Percentiles rank a stretch among this genome's conserved stretches.
Evolutionary conservation across 1,140 invertebrate genomes (phyloP).

Genomic region (Drosophila pallidifrons): DNA sequence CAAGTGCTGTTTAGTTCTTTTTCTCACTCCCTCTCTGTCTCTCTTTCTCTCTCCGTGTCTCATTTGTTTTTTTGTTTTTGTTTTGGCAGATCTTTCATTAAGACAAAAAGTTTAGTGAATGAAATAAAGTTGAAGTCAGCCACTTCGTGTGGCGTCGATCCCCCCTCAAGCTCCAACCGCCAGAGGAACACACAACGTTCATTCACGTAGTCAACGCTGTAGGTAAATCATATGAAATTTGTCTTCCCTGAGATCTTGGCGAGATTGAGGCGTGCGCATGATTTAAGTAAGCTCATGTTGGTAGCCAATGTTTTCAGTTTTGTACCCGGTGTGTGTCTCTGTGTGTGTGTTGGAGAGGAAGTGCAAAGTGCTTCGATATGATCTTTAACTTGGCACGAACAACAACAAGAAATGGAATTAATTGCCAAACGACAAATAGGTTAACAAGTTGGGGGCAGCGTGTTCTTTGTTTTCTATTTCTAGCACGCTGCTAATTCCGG

Average conservation of each 20-base stretch:
- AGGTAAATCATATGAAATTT: conserved; percentile 60
- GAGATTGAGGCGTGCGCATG: conserved; percentile 54
- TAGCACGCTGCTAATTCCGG: conserved; percentile 5
- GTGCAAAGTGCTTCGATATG: conserved; percentile 55
- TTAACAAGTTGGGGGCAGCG: conserved; percentile 51
- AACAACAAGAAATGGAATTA: conserved; percentile 38
- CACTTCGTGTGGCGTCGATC: neutral
- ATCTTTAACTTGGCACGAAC: conserved; percentile 34
- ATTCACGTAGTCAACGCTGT: conserved; percentile 42
- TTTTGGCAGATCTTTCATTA: conserved; percentile 58
- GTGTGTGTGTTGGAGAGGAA: conserved; percentile 41
- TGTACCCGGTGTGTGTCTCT: conserved; percentile 32
- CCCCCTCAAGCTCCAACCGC: neutral
- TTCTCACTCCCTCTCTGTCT: neutral
- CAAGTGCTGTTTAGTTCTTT: conserved; percentile 40
- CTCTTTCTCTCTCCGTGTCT: conserved; percentile 1
- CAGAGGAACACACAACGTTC: conserved; percentile 7
- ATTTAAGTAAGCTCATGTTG: conserved; percentile 48
- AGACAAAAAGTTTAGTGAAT: conserved; percentile 61
- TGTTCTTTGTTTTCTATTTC: conserved; percentile 15
- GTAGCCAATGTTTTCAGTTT: conserved; percentile 24
- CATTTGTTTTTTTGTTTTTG: neutral
- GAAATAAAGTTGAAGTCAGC: conserved; percentile 42
- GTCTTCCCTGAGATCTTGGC: conserved; percentile 49
- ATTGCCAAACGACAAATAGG: conserved; percentile 52